Base-by-base conservation (phyloP, 2,888 invertebrate genomes). In the Griposia aprilina region DNA sequence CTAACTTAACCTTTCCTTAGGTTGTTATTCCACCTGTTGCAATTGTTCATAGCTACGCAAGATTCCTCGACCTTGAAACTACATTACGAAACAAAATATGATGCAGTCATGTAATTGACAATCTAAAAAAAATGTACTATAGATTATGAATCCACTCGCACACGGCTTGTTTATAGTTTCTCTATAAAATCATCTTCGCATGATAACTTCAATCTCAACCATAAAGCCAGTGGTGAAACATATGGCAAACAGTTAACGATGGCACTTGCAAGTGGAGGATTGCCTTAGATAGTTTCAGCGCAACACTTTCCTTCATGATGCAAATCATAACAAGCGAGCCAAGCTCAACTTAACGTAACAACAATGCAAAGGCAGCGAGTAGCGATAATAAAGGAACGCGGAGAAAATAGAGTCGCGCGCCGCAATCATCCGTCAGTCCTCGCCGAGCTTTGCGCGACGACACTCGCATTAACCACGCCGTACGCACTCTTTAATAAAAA, bases 401-500 rank as follows among this genome's bases (percentile, higher is more conserved):
- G 80, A 78, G 86, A 84, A 84, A 84, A 84, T 74, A 84, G 57
- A 80, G 76, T 73, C 84, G 87, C 84, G 80, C 84, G 77, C 84
- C 72, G 72, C 71, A 52, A 65, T 62, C 60, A 26, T 36, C 80
- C 59, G 65, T 60, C 80, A 81, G 80, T 81, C 87, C 81, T 82
- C 83, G 72, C 82, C 80, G 80, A 86, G 83, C 85, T 88, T 88
- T 77, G 76, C 76, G 73, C 72, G 81, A 79, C 76, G 79, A 72
- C 88, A 84, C 90, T 73, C 91, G 92, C 74, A 69, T 73, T 30
- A 65, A 79, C 74, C 69, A 81, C 76, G 76, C 78, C 48, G 75
- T 73, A 26, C 36, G 75, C 57, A 20, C 59, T 69, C 48, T 76
- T 69, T 78, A 84, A 83, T 70, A 82, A 89, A 88, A 91, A 88